These are phyloP conservation scores for Wiebesia pumilae DNA, from an alignment of 1,140 invertebrate species.

Conservation along the genomic window DNA sequence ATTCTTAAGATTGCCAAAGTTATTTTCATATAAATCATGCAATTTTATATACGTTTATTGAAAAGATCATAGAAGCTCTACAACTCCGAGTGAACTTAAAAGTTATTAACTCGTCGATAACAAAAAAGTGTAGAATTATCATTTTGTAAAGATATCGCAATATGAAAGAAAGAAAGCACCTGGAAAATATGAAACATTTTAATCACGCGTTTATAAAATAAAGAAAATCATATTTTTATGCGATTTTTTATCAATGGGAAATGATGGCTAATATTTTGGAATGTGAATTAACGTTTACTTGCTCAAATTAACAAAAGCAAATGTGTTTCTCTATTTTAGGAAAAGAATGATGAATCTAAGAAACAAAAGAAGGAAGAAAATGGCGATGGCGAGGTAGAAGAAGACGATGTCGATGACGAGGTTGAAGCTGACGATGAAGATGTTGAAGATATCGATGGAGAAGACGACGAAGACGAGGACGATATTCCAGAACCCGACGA, in stretches of 20 bases:
- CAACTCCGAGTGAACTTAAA: too few relatives aligned
- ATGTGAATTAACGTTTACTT: not conserved
- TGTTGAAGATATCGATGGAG: conserved; percentile 75
- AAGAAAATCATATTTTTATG: too few relatives aligned
- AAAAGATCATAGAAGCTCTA: not conserved
- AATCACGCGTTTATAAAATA: too few relatives aligned
- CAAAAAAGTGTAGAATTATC: too few relatives aligned
- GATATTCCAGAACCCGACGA: conserved; percentile 80
- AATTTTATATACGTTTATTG: too few relatives aligned
- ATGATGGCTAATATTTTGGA: too few relatives aligned
- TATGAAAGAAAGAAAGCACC: too few relatives aligned
- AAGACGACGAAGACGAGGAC: conserved; percentile 81
- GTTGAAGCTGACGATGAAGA: conserved; percentile 80
- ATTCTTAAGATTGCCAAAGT: not conserved
- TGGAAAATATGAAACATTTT: too few relatives aligned
- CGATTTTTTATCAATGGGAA: too few relatives aligned
- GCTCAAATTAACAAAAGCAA: not conserved
- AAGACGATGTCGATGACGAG: conserved; percentile 81
- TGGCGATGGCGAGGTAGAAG: conserved; percentile 78
- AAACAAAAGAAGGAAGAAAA: conserved; percentile 87
- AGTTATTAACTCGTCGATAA: too few relatives aligned
- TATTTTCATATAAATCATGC: too few relatives aligned
- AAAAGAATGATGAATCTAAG: conserved; percentile 84
- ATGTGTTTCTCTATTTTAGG: conserved; percentile 72
- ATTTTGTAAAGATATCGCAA: too few relatives aligned